These are phyloP conservation scores for Crematogaster levior DNA, from an alignment of 2,888 invertebrate species.

Conservation along the genomic window DNA sequence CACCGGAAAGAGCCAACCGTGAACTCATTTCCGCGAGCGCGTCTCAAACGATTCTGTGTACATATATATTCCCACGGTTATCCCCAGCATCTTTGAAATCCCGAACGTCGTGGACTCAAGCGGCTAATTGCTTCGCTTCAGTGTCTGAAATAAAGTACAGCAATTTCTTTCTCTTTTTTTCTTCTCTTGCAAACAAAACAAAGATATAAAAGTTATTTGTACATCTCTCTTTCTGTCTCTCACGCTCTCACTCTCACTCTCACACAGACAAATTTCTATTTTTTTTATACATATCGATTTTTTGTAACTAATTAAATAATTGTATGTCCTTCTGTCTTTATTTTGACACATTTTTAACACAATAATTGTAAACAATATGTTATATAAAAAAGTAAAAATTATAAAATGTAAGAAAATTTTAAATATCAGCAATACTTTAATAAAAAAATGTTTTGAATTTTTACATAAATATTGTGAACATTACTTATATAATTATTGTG, in stretches of 20 bases:
- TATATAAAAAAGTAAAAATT: background rate
- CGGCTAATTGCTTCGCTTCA: background rate
- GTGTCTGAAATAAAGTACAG: background rate
- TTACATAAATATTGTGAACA: no score
- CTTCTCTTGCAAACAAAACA: background rate
- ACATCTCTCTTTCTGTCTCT: no score
- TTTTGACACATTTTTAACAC: background rate
- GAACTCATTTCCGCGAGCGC: conserved; percentile 40
- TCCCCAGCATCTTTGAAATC: background rate
- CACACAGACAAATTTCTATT: background rate
- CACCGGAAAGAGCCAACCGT: conserved; percentile 35
- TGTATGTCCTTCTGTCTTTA: background rate
- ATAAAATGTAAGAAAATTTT: background rate
- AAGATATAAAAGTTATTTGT: background rate
- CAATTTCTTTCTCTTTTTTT: background rate
- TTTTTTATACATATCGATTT: background rate
- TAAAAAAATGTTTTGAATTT: background rate
- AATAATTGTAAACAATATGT: background rate
- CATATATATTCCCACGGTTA: conserved; percentile 30
- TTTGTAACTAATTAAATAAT: background rate
- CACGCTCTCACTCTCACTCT: no score
- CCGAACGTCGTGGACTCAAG: background rate
- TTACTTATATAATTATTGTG: conserved; percentile 8
- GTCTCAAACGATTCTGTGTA: conserved; percentile 8
- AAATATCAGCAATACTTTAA: background rate